Conservation (phyloP, 2,113 vertebrate genomes). For the Rattus norvegicus region GRCr8 NC_086032.1:50665501-50666000, state of each 20-base stretch:
- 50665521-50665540: no score
- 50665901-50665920: not conserved
- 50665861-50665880: not conserved
- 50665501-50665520: not conserved
- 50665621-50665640: no score
- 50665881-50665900: not conserved
- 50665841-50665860: no score
- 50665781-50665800: no score
- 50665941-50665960: not conserved
- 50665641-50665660: no score
- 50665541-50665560: no score
- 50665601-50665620: no score
- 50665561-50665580: no score
- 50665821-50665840: not conserved
- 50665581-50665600: no score
- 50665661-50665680: not conserved
- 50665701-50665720: not conserved
- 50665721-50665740: not conserved
- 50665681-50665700: not conserved
- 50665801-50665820: not conserved
- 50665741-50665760: not conserved
- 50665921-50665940: not conserved
- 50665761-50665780: not conserved
- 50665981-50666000: not conserved
- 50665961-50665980: not conserved